A percentile compares a stretch with the other conserved stretches of the same genome.
Evolutionary conservation across 2,113 vertebrate species (phyloP).

Genomic region (Sardina pilchardus): DNA sequence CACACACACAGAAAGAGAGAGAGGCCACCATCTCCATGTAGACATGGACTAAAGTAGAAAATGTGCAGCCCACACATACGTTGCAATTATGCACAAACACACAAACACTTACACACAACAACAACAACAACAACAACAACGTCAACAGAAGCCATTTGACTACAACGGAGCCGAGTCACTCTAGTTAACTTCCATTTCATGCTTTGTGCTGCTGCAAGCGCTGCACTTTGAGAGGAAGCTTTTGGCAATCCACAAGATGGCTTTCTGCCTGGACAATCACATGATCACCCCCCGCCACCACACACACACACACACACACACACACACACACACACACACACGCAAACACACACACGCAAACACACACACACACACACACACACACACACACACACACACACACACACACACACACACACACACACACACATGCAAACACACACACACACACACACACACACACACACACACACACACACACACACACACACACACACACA

Average conservation of each 20-base stretch:
- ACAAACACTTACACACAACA: not conserved
- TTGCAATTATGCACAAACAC: not conserved
- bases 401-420: not conserved
- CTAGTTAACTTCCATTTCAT: not conserved
- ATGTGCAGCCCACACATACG: not conserved
- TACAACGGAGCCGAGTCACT: not conserved
- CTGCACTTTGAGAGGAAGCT: not conserved
- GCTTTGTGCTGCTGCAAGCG: not conserved
- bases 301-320: not conserved
- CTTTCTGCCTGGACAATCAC: conserved; percentile 2
- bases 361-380: not conserved
- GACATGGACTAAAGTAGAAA: not conserved
- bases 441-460: not conserved
- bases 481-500: no score
- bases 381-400: not conserved
- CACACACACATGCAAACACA: not conserved
- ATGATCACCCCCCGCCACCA: not conserved
- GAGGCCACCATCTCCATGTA: not conserved
- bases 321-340: not conserved
- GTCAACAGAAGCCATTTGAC: not conserved
- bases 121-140: not conserved
- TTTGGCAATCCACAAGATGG: conserved; percentile 10
- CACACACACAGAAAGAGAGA: not conserved
- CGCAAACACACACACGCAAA: not conserved
- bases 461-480: not conserved